These are phyloP conservation scores for Martes martes DNA, from an alignment of 2,113 vertebrate species.

Conservation along the genomic window DNA sequence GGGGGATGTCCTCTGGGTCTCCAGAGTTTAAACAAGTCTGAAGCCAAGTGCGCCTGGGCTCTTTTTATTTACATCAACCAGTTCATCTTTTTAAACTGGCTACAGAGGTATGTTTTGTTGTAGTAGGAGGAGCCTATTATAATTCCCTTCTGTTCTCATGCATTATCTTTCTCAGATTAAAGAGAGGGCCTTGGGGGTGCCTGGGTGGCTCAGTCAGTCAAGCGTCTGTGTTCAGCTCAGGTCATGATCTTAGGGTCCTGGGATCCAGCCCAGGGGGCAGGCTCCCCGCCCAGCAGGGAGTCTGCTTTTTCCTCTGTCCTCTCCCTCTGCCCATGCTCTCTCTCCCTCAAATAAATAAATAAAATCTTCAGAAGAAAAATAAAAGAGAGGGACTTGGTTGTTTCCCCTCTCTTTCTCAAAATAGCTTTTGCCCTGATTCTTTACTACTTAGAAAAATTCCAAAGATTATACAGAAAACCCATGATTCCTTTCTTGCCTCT, in stretches of 20 bases:
- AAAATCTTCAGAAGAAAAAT: background rate
- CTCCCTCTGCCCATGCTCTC: background rate
- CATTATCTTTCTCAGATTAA: background rate
- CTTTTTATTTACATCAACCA: background rate
- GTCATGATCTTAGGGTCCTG: background rate
- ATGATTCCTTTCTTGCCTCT: background rate
- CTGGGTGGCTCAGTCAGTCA: background rate
- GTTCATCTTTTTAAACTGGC: background rate
- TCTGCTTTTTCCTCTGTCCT: background rate
- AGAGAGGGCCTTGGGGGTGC: background rate
- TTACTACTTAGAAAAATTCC: background rate
- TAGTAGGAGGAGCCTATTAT: background rate
- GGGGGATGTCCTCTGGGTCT: background rate
- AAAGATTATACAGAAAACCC: background rate
- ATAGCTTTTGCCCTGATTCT: background rate
- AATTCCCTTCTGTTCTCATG: background rate
- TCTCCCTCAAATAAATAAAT: no score
- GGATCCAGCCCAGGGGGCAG: no score
- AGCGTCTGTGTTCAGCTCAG: background rate
- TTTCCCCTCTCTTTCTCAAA: background rate
- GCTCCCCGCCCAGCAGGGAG: no score
- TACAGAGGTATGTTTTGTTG: background rate
- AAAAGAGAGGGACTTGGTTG: background rate
- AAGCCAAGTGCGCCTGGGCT: background rate
- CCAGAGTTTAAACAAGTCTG: background rate